A percentile compares a stretch with the other conserved stretches of the same genome.
Conservation (phyloP, 2,888 invertebrate genomes). For the Nomada fabriciana region DNA sequence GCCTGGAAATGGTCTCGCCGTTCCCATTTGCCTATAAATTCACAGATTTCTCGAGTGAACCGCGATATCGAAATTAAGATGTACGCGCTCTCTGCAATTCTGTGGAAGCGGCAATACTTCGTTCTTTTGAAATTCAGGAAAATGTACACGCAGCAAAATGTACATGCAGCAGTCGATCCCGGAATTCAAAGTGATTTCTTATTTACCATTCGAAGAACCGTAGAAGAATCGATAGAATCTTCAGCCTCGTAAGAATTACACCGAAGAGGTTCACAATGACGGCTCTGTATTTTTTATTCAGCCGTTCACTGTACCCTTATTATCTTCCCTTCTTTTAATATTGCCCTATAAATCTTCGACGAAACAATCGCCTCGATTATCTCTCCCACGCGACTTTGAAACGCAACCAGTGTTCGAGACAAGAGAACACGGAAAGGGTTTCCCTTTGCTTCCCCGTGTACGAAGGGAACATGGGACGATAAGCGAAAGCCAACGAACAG, state of each 20-base stretch:
- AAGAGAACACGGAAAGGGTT: conserved; percentile 39
- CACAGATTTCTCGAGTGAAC: neutral
- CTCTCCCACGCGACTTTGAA: conserved; percentile 22
- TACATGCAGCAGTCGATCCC: too few relatives aligned
- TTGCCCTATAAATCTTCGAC: conserved; percentile 6
- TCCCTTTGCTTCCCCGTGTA: neutral
- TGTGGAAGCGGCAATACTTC: too few relatives aligned
- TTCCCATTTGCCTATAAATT: neutral
- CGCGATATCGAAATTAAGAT: conserved; percentile 9
- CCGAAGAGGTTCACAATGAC: too few relatives aligned
- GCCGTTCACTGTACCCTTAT: neutral
- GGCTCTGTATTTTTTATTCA: too few relatives aligned
- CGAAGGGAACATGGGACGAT: conserved; percentile 33
- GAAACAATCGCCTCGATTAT: conserved; percentile 39
- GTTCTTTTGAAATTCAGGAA: too few relatives aligned
- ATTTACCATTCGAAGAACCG: too few relatives aligned
- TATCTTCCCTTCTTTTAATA: neutral
- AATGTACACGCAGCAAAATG: too few relatives aligned
- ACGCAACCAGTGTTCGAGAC: conserved; percentile 31
- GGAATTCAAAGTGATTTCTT: too few relatives aligned
- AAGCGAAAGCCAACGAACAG: conserved; percentile 25
- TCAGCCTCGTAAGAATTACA: too few relatives aligned
- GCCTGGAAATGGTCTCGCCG: conserved; percentile 7
- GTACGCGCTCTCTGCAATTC: too few relatives aligned
- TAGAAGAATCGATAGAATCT: too few relatives aligned